Conservation (phyloP, 2,113 vertebrate species). For the Pangasianodon hypophthalmus region DNA sequence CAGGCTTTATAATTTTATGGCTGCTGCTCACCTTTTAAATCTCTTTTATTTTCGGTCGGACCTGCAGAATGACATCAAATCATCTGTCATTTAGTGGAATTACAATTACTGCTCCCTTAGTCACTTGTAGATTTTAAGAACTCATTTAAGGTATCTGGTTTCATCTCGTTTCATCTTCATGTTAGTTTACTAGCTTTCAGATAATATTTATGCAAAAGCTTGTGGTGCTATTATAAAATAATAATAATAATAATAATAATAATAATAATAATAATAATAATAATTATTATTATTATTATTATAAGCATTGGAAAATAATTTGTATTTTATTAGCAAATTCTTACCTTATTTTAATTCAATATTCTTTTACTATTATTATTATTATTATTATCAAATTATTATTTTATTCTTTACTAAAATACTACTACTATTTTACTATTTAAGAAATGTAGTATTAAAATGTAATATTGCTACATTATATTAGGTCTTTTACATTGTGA, state of each 20-base stretch:
- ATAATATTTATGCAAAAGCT: not conserved
- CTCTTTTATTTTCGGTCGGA: not conserved
- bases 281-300: too few relatives aligned
- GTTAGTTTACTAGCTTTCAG: not conserved
- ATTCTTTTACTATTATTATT: too few relatives aligned
- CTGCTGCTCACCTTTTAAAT: not conserved
- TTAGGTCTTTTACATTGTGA: not conserved
- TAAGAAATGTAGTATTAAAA: not conserved
- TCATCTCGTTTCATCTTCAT: not conserved
- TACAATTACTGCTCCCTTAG: not conserved
- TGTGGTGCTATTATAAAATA: not conserved
- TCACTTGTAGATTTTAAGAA: not conserved
- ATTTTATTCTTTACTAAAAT: too few relatives aligned
- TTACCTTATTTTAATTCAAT: not conserved
- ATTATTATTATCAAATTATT: too few relatives aligned
- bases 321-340: not conserved
- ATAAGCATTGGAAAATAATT: not conserved
- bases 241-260: not conserved
- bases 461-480: not conserved
- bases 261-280: not conserved
- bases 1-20: slow-evolving; percentile 8
- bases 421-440: not conserved
- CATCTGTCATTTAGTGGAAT: not conserved
- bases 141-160: not conserved
- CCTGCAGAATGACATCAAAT: not conserved